Base-by-base conservation (phyloP, 2,888 invertebrate species). In the Notodonta ziczac region DNA sequence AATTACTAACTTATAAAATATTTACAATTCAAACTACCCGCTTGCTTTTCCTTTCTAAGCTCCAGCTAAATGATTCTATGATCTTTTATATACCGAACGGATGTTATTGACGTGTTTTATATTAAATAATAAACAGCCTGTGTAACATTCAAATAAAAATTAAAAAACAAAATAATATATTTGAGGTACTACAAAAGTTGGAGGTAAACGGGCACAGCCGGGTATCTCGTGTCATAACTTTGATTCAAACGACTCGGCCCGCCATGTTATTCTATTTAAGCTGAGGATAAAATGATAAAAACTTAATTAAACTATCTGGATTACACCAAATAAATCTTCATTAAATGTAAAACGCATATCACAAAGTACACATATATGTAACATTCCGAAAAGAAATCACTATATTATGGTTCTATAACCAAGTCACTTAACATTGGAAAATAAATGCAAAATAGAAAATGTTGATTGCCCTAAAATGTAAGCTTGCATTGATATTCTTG, bases 1-100 rank as follows among this genome's bases (percentile, higher is more conserved):
- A 81, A 84, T 81, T 73, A 73, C 88, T 91, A 92, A 85, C 85
- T 87, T 91, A 88, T 83, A 83, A 83, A 80, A 56, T 90, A 93
- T 93, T 86, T 93, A 93, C 93, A 93, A 89, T 88, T 92, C 85
- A 84, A 82, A 81, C 92, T 93, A 93, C 91, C 93, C 92, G 91
- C 93, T 88, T 89, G 86, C 85, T 83, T 85, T 77, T 80, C 82
- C 78, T 74, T 77, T 81, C 83, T 89, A 90, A 90, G 88, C 89
- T 91, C 90, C 87, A 77, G 80, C 89, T 89, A 88, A 83, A 82
- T 84, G 76, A 70, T 70, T 70, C 65, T 70, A 76, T 73, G 64
- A 72, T 63, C 66, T 67, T 76, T 77, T 79, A 35, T 53, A 6
- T 13, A 76, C 79, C 77, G 76, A 83, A 83, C 77, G 78, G 80